Conservation (phyloP, 2,113 vertebrate genomes). For the Pogonocichla stellata region DNA sequence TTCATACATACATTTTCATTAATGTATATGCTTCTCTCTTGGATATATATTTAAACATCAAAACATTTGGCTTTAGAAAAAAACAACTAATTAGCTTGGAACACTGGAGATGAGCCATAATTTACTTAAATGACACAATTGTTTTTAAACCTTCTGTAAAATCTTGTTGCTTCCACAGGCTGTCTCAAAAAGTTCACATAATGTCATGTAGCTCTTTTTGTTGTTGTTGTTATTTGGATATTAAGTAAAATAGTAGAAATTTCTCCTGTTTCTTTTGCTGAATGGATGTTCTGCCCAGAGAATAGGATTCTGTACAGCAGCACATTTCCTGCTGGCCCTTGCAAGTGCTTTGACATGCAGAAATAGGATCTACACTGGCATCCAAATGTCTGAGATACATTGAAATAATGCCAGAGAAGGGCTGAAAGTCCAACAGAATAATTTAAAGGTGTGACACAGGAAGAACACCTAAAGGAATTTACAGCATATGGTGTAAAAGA, state of each 20-base stretch:
- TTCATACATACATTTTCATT: accelerated
- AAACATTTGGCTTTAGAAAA: not conserved
- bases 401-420: not conserved
- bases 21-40: not conserved
- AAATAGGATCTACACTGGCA: not conserved
- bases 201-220: not conserved
- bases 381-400: not conserved
- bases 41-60: not conserved
- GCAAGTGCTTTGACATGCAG: not conserved
- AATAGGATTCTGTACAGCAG: not conserved
- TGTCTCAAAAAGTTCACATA: not conserved
- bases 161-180: not conserved
- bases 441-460: not conserved
- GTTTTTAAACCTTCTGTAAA: not conserved
- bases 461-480: not conserved
- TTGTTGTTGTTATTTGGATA: not conserved
- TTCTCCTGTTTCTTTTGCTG: not conserved
- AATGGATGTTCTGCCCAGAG: not conserved
- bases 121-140: not conserved
- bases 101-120: not conserved
- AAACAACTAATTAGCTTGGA: not conserved
- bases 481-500: accelerated
- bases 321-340: not conserved
- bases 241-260: not conserved
- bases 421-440: not conserved